These are phyloP conservation scores for Epinephelus awoara DNA, from an alignment of 2,797 vertebrate genomes.

Conservation along the genomic window DNA sequence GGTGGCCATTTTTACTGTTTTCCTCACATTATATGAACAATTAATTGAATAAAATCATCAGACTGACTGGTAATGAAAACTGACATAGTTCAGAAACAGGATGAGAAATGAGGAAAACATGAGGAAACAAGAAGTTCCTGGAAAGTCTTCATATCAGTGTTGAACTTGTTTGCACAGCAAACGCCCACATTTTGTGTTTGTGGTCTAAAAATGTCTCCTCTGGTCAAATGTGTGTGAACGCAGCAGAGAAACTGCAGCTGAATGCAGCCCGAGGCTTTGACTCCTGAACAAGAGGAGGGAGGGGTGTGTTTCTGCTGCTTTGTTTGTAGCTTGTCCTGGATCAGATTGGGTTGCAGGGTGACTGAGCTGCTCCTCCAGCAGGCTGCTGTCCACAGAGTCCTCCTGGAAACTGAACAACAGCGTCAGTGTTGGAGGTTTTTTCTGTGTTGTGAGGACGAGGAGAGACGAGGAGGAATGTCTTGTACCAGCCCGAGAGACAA, in stretches of 20 bases:
- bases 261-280: slow-evolving; percentile 20
- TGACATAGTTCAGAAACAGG: too few relatives aligned
- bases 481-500: slow-evolving; percentile 20
- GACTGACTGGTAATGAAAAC: too few relatives aligned
- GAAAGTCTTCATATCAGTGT: not conserved
- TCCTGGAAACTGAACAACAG: slow-evolving; percentile 43
- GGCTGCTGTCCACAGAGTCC: slow-evolving; percentile 1
- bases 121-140: not conserved
- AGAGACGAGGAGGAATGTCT: slow-evolving; percentile 56
- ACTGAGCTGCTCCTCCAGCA: slow-evolving; percentile 19
- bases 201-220: not conserved
- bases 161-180: not conserved
- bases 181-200: not conserved
- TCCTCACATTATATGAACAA: too few relatives aligned
- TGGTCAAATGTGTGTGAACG: not conserved
- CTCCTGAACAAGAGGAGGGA: not conserved
- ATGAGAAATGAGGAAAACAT: too few relatives aligned
- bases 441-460: slow-evolving; percentile 16
- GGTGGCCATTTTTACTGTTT: too few relatives aligned
- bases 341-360: slow-evolving; percentile 59
- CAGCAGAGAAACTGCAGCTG: not conserved
- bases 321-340: slow-evolving; percentile 30
- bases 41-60: too few relatives aligned
- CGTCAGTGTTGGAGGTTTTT: slow-evolving; percentile 22
- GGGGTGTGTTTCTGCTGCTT: slow-evolving; percentile 42